A percentile compares a stretch with the other conserved stretches of the same genome.
Conservation (phyloP, 2,113 vertebrate genomes). For the Pristiophorus japonicus region DNA sequence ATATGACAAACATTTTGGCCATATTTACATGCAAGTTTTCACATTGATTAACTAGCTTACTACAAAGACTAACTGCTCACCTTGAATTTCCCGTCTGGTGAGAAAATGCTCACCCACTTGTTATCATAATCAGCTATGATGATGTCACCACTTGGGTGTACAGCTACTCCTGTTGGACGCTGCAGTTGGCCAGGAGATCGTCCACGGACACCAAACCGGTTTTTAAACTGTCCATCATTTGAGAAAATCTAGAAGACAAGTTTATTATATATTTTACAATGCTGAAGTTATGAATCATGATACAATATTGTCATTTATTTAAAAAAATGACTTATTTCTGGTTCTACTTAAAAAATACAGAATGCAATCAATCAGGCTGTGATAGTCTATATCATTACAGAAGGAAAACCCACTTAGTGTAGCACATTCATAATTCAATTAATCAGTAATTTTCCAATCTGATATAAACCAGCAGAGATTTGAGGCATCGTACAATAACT, state of each 20-base stretch:
- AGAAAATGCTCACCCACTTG: conserved; percentile 98
- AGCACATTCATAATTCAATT: not conserved
- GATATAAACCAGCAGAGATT: not conserved
- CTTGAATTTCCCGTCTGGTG: conserved; percentile 93
- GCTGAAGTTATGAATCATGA: not conserved
- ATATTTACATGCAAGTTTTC: not conserved
- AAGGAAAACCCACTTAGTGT: not conserved
- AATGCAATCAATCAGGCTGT: not conserved
- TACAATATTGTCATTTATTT: not conserved
- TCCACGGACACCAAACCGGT: conserved; percentile 86
- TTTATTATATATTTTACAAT: not conserved
- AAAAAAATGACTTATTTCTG: not conserved
- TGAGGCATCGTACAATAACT: not conserved
- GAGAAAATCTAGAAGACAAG: conserved; percentile 75
- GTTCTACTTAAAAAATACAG: not conserved
- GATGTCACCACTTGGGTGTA: conserved; percentile 90
- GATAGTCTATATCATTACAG: not conserved
- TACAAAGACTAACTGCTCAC: conserved; percentile 50
- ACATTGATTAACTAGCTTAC: not conserved
- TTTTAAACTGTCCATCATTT: conserved; percentile 89
- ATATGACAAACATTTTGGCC: not conserved
- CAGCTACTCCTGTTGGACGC: conserved; percentile 85
- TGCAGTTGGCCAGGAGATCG: conserved; percentile 89
- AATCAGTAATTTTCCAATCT: not conserved
- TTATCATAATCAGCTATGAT: conserved; percentile 97